phyloP scores from a whole-genome alignment of 2,888 invertebrate species.

The Drosophila lacicola region DNA sequence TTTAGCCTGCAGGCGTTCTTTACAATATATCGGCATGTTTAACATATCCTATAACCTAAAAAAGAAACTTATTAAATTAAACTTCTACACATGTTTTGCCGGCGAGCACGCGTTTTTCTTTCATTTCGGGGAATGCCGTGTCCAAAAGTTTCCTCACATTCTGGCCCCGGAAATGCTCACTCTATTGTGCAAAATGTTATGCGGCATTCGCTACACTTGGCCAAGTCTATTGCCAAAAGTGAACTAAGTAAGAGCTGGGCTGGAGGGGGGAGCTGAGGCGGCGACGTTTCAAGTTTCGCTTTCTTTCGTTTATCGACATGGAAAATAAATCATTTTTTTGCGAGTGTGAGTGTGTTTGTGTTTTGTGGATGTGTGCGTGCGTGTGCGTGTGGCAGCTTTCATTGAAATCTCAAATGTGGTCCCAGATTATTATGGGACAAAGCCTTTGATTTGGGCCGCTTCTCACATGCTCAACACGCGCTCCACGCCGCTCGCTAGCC shows the following conservation, averaged over 20 bases:
- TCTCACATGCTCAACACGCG: constrained; percentile 17
- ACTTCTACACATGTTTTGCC: constrained; percentile 77
- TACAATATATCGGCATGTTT: constrained; percentile 69
- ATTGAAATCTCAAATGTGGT: constrained; percentile 75
- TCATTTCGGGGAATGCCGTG: constrained; percentile 31
- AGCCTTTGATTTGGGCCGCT: constrained; percentile 70
- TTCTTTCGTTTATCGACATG: constrained; percentile 75
- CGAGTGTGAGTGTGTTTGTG: constrained; percentile 16
- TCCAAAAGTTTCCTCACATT: constrained; percentile 30
- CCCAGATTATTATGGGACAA: constrained; percentile 73
- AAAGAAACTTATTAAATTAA: constrained; percentile 77
- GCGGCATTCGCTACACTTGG: constrained; percentile 59
- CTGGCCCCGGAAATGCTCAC: constrained; percentile 70
- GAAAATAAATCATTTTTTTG: constrained; percentile 73
- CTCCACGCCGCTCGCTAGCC: not conserved
- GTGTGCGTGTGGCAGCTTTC: constrained; percentile 53
- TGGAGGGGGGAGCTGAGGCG: not conserved
- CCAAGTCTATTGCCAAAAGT: constrained; percentile 28
- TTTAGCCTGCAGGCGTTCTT: constrained; percentile 26
- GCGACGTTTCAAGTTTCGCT: constrained; percentile 72
- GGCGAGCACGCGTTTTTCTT: constrained; percentile 29
- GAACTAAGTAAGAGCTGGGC: not conserved
- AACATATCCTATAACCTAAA: constrained; percentile 67
- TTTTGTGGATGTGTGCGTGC: not conserved
- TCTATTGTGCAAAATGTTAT: constrained; percentile 77